Evolutionary conservation across 2,113 vertebrate genomes (phyloP).

Genomic region (Picathartes gymnocephalus): DNA sequence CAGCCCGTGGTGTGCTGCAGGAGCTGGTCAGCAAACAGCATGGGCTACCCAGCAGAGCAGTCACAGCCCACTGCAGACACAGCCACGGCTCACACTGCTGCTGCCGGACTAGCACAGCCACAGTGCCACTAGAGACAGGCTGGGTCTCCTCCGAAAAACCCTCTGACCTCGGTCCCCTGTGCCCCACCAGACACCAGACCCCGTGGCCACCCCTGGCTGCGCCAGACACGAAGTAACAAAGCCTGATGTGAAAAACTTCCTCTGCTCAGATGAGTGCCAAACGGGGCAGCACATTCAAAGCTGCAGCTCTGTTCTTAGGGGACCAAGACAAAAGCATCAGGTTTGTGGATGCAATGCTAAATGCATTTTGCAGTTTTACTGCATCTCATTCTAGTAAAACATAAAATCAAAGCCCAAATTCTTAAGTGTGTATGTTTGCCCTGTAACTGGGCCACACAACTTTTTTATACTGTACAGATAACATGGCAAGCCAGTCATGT

Average conservation of each 20-base stretch:
- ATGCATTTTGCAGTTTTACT: neutral
- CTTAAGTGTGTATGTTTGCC: neutral
- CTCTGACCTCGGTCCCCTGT: neutral
- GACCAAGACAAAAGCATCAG: neutral
- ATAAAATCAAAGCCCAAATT: neutral
- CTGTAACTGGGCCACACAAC: neutral
- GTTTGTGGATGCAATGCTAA: neutral
- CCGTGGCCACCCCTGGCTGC: fast-evolving
- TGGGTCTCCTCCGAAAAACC: neutral
- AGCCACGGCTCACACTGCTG: neutral
- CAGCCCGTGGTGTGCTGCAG: neutral
- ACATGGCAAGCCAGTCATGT: neutral
- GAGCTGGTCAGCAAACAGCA: neutral
- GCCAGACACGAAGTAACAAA: neutral
- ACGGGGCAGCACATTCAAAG: neutral
- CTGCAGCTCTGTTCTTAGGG: neutral
- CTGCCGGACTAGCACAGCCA: neutral
- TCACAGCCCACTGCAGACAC: neutral
- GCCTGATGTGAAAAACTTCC: neutral
- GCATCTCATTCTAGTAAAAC: neutral
- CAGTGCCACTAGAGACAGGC: neutral
- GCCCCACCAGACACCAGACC: neutral
- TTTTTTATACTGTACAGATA: neutral
- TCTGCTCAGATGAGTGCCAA: neutral
- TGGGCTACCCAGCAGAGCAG: fast-evolving